Evolutionary conservation across 2,113 vertebrate species (phyloP), one percentile per base, ranked within the genome.

Genomic region (Periophthalmus modestus): DNA sequence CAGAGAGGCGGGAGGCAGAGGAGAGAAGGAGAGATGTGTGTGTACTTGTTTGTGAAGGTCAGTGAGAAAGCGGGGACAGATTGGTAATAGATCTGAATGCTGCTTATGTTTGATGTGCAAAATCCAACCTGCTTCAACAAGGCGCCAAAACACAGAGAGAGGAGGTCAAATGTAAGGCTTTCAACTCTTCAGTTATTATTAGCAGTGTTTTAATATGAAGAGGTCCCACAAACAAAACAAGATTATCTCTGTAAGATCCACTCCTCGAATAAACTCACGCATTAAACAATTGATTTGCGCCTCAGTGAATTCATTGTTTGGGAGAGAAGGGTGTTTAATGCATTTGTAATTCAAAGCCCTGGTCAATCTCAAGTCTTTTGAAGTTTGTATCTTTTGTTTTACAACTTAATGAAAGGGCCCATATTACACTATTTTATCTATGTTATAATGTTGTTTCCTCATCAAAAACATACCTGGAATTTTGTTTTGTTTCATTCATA

Each of bases 81-180:
- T 19, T 36, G 34, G 62, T 39, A 65, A 65, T 65, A 65, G 62
- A 65, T 65, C 62, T 65, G 62, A 65, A 65, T 18, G 62, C 18
- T 65, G 62, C 9, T 65, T 65, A 36, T 39, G 62, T 65, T 65
- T 65, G 62, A 65, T 43, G 18, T 65, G 62, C 16, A 43, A 65
- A 65, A 65, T 39, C 62, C 18, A n/a, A 65, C 62, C 62, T 65
- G 62, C 62, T 12, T 43, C 62, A 19, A 16, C 18, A 12, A 19
- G 33, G 33, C 62, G 5, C n/a, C 10, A 10, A 39, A 39, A 39
- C 62, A 5, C 18, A 39, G 34, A 65, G 36, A 43, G 34, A 39
- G 9, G 62, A 39, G 62, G 9, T 39, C 62, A 65, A 65, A 43
- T 43, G 33, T 43, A 43, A 65, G 10, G 7, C 62, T 65, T 65